Base-by-base conservation (phyloP, 2,888 invertebrate species). In the Platycheirus albimanus region DNA sequence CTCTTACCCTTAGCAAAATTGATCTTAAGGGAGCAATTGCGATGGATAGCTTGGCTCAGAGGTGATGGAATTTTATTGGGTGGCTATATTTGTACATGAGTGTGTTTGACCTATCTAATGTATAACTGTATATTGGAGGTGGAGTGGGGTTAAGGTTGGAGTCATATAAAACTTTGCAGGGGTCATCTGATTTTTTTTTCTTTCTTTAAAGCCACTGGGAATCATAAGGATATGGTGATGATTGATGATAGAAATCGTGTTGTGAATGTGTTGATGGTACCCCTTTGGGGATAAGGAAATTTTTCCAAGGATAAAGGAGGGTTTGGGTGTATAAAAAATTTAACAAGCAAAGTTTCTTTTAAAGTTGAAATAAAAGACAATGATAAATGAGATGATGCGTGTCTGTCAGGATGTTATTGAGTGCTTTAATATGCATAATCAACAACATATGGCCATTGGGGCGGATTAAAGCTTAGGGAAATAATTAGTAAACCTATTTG, bases 1-100 rank as follows among this genome's bases (percentile, higher is more conserved):
- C 10, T 30, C 10, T 11, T 41, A 17, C n/a, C 51, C 38, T 3
- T 7, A 49, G 51, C 17, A 28, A 70, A 71, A 76, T 61, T 71
- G 80, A 28, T 61, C 76, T 47, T 28, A 24, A n/a, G 76, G 81
- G 81, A 56, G 43, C 76, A 81, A 54, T 76, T 71, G 64, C 19
- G 43, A 58, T 56, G 47, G 75, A 70, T 80, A 75, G 58, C 71
- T 41, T 33, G 67, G 54, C 45, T 52, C 28, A n/a, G 61, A 67
- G 66, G 76, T 70, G 70, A 36, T 69, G 49, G 38, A 17, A 56
- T 51, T 47, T 51, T 61, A 61, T 61, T 28, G 58, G 47, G 58
- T 30, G 11, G 30, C 41, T 7, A 33, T 4, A 33, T 5, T n/a
- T 43, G 30, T 33, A 70, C 52, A 20, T 54, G 33, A 30, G 49